These are phyloP conservation scores for Phragmatobia fuliginosa DNA, from an alignment of 2,888 invertebrate species.

Conservation along the genomic window DNA sequence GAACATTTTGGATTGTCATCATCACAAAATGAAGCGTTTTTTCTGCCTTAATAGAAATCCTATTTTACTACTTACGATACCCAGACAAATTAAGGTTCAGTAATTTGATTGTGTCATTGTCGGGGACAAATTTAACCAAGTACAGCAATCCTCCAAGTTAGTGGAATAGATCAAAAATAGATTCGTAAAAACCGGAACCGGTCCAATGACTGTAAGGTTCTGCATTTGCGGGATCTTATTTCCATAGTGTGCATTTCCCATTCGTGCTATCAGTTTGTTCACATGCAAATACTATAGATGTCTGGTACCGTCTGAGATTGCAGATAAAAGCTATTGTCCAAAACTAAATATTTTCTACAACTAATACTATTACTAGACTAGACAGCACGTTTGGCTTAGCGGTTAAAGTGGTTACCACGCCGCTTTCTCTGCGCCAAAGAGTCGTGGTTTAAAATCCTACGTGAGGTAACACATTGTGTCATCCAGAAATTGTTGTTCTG, in stretches of 20 bases:
- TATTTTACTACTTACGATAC: no score
- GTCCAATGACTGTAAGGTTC: not conserved
- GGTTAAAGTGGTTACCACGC: no score
- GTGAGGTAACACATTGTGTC: no score
- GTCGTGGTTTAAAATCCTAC: no score
- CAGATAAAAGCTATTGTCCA: not conserved
- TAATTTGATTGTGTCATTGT: not conserved
- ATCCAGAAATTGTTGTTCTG: no score
- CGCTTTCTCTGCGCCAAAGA: no score
- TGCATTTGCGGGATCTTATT: not conserved
- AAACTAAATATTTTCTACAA: not conserved
- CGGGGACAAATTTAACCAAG: not conserved
- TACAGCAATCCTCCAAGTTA: not conserved
- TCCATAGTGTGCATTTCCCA: not conserved
- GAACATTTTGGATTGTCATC: no score
- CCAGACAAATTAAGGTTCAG: not conserved
- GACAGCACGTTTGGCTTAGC: no score
- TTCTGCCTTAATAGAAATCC: no score
- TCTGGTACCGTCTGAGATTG: not conserved
- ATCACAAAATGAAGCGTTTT: no score
- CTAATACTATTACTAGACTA: not conserved
- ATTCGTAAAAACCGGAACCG: no score
- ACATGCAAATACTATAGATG: constrained; percentile 1
- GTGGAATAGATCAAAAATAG: not conserved
- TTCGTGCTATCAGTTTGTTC: not conserved